A percentile compares a stretch with the other conserved stretches of the same genome.
Evolutionary conservation across 2,113 vertebrate genomes (phyloP).

Genomic region (Solea senegalensis): DNA sequence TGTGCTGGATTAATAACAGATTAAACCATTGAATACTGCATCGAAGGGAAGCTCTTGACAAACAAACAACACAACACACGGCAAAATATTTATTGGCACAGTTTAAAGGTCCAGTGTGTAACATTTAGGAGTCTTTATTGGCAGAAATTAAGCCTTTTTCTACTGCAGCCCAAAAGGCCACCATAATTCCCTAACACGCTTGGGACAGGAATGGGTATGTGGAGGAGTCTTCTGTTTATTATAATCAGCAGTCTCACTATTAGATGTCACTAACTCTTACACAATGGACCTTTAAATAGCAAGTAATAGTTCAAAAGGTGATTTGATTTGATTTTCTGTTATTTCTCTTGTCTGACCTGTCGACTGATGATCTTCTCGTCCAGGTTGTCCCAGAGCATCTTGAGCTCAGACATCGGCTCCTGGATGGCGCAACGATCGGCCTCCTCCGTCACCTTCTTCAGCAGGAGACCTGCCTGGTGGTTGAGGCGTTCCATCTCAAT

Average conservation of each 20-base stretch:
- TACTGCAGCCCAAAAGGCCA: too few relatives aligned
- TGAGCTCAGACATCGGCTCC: constrained; percentile 93
- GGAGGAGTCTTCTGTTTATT: too few relatives aligned
- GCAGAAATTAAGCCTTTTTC: too few relatives aligned
- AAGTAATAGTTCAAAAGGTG: neutral
- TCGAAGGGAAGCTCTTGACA: constrained; percentile 28
- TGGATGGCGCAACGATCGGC: constrained; percentile 88
- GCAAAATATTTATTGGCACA: neutral
- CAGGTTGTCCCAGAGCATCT: constrained; percentile 90
- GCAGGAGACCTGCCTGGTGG: constrained; percentile 91
- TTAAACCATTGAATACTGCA: constrained; percentile 51
- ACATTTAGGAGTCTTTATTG: too few relatives aligned
- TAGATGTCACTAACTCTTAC: neutral
- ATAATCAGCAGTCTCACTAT: too few relatives aligned
- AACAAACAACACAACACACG: neutral
- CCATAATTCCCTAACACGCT: too few relatives aligned
- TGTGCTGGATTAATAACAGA: constrained; percentile 87
- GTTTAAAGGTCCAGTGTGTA: too few relatives aligned
- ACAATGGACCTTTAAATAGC: neutral
- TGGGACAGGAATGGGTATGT: too few relatives aligned
- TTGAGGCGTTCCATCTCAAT: constrained; percentile 98
- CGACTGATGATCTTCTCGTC: constrained; percentile 93
- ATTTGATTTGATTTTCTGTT: neutral
- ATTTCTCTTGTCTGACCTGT: constrained; percentile 84
- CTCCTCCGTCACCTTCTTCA: constrained; percentile 92